A percentile compares a stretch with the other conserved stretches of the same genome.
phyloP scores from a whole-genome alignment of 2,888 invertebrate species.

The Pycnomerus fuliginosus region DNA sequence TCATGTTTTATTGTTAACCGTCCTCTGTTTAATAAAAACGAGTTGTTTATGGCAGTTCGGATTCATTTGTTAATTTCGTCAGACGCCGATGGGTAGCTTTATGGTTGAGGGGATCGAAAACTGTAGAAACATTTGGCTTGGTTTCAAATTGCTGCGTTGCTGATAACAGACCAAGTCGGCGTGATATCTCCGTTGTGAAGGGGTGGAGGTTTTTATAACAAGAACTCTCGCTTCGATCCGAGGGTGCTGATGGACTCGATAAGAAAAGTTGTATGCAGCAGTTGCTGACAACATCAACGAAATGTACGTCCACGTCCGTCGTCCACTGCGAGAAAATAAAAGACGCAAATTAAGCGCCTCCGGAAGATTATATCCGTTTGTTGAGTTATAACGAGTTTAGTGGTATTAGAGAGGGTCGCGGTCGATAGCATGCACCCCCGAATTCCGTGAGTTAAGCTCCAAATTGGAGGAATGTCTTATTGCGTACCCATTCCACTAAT shows the following conservation, averaged over 20 bases:
- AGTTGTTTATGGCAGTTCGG: slow-evolving; percentile 23
- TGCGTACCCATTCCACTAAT: slow-evolving; percentile 36
- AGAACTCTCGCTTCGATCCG: slow-evolving; percentile 38
- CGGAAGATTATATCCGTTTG: slow-evolving; percentile 22
- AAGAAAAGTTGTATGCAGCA: slow-evolving; percentile 32
- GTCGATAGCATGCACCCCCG: slow-evolving; percentile 35
- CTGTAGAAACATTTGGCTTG: slow-evolving; percentile 29
- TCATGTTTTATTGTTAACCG: slow-evolving; percentile 16
- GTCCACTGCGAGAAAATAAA: background rate
- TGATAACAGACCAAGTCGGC: slow-evolving; percentile 34
- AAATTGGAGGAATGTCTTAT: slow-evolving; percentile 38
- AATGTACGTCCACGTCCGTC: slow-evolving; percentile 20
- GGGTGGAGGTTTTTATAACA: slow-evolving; percentile 38
- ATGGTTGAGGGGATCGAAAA: slow-evolving; percentile 13
- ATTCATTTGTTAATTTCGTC: slow-evolving; percentile 25
- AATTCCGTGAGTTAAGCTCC: slow-evolving; percentile 28
- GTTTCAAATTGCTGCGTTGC: slow-evolving; percentile 32
- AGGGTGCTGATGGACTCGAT: slow-evolving; percentile 32
- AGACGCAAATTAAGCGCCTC: slow-evolving; percentile 17
- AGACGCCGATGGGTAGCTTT: slow-evolving; percentile 13
- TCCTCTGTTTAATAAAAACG: slow-evolving; percentile 21
- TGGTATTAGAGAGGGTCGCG: slow-evolving; percentile 25
- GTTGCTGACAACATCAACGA: slow-evolving; percentile 32
- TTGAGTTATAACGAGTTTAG: slow-evolving; percentile 32
- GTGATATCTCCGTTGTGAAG: slow-evolving; percentile 33